Conservation (phyloP, 37 sponge, comb jelly and placozoan genomes). For the Agelas oroides region DNA sequence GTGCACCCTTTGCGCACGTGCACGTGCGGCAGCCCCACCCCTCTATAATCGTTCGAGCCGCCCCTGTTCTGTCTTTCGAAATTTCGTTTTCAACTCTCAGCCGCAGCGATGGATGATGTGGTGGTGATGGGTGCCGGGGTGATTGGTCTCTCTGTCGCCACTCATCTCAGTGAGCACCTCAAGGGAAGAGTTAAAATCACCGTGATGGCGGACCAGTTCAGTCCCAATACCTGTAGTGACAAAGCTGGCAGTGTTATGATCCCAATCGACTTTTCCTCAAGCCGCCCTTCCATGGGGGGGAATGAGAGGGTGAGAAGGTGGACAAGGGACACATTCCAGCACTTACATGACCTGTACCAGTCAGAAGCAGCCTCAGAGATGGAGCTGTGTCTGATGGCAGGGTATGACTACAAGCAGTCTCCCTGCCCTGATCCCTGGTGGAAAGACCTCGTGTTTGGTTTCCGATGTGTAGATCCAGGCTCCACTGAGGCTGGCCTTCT, state of each 20-base stretch:
- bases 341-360: slow-evolving; percentile 17
- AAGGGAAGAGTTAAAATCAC: not conserved
- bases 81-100: no score
- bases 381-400: not conserved
- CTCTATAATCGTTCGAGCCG: no score
- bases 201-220: slow-evolving; percentile 49
- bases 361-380: slow-evolving; percentile 12
- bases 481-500: slow-evolving; percentile 19
- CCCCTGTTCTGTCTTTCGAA: no score
- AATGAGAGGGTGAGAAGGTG: slow-evolving; percentile 3
- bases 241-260: slow-evolving; percentile 40
- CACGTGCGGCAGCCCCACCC: no score
- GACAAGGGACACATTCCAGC: slow-evolving; percentile 20
- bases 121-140: slow-evolving; percentile 74
- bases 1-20: no score
- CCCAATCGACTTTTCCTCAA: slow-evolving; percentile 35
- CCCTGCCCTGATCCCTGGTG: slow-evolving; percentile 37
- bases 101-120: slow-evolving; percentile 4
- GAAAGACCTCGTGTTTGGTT: slow-evolving; percentile 52
- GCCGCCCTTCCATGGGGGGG: not conserved
- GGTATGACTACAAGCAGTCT: not conserved
- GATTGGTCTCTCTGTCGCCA: slow-evolving; percentile 53
- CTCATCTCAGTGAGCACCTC: slow-evolving; percentile 6
- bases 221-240: slow-evolving; percentile 58
- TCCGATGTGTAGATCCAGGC: slow-evolving; percentile 4